Conservation (phyloP, 2,888 invertebrate species). For the Dioctria rufipes region DNA sequence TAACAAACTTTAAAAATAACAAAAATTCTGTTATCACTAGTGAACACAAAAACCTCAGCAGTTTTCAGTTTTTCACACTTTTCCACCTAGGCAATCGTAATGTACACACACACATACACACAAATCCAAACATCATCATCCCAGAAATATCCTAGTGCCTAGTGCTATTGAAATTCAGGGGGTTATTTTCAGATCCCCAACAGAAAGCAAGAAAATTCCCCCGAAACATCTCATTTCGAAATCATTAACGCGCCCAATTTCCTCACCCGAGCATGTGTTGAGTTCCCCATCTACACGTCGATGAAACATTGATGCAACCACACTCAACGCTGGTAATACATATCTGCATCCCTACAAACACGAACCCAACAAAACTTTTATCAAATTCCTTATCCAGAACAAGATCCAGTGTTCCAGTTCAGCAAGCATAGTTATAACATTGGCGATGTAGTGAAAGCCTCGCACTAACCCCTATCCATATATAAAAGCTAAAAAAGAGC, state of each 20-base stretch:
- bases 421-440: too few species aligned
- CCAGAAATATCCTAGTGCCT: neutral
- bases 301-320: constrained; percentile 39
- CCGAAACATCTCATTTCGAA: constrained; percentile 56
- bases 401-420: too few species aligned
- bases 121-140: neutral
- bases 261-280: constrained; percentile 59
- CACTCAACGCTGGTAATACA: neutral
- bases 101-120: neutral
- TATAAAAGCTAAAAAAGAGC: too few species aligned
- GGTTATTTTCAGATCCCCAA: neutral
- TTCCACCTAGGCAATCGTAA: constrained; percentile 16
- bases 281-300: constrained; percentile 57
- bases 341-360: neutral
- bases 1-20: neutral
- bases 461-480: too few species aligned
- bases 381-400: too few species aligned
- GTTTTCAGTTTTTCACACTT: constrained; percentile 42
- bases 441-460: too few species aligned
- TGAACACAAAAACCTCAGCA: constrained; percentile 6
- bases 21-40: constrained; percentile 25
- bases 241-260: constrained; percentile 60
- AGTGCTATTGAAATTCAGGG: constrained; percentile 2
- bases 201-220: constrained; percentile 36
- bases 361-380: too few species aligned